A percentile compares a stretch with the other conserved stretches of the same genome.
These are phyloP conservation scores for Ammodytes dubius DNA, from an alignment of 2,113 vertebrate species.

Conservation along the genomic window DNA sequence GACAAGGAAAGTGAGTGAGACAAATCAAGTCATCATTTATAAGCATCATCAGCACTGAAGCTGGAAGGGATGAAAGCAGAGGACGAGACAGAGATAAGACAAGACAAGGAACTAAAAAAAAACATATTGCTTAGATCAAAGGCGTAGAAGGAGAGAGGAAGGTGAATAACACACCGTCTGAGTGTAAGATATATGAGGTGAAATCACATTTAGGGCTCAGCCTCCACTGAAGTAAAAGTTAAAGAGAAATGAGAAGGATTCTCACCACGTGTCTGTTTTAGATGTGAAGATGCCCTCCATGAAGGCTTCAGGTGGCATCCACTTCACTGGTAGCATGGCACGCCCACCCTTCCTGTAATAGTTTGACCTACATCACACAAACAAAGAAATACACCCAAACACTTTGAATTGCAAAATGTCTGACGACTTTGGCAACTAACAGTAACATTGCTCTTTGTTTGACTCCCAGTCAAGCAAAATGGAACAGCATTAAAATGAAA, in stretches of 20 bases:
- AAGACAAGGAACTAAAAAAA: not conserved
- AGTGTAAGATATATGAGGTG: conserved; percentile 11
- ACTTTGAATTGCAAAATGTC: not conserved
- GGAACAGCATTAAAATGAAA: not conserved
- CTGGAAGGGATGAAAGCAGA: conserved; percentile 37
- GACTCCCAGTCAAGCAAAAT: not conserved
- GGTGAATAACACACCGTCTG: not conserved
- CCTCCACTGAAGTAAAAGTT: not conserved
- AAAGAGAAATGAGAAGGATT: not conserved
- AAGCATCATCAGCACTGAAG: conserved; percentile 39
- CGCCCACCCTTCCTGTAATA: conserved; percentile 99
- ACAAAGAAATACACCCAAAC: conserved; percentile 18
- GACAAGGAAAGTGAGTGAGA: not conserved
- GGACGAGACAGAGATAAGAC: conserved; percentile 30
- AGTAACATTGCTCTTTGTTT: not conserved
- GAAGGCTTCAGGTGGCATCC: conserved; percentile 99
- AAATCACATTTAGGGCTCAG: not conserved
- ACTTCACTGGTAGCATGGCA: conserved; percentile 98
- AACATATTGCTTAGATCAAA: conserved; percentile 9
- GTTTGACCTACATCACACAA: conserved; percentile 87
- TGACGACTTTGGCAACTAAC: not conserved
- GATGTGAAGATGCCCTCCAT: conserved; percentile 99
- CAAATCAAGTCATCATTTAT: conserved; percentile 51
- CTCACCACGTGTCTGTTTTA: conserved; percentile 98
- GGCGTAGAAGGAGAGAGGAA: conserved; percentile 26